Conservation (phyloP, 1,140 invertebrate species). For the Adelges cooleyi region DNA sequence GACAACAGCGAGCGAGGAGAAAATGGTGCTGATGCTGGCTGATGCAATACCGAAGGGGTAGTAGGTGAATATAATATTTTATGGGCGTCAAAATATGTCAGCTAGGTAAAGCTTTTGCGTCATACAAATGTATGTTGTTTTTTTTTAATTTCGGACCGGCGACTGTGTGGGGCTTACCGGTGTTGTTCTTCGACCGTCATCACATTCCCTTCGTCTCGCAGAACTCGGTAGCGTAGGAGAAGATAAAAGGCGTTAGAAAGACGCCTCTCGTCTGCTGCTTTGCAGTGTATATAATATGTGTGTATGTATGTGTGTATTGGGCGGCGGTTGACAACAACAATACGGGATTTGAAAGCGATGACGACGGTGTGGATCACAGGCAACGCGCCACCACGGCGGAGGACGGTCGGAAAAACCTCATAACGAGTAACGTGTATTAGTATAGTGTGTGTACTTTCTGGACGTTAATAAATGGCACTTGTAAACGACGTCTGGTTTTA, state of each 20-base stretch:
- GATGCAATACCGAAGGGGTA: background rate
- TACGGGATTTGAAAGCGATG: background rate
- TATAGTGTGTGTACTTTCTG: background rate
- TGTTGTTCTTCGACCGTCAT: no score
- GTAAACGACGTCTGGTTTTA: conserved; percentile 17
- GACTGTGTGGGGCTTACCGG: no score
- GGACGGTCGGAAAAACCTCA: conserved; percentile 15
- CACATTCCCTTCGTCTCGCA: no score
- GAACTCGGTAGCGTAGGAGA: no score
- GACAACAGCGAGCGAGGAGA: background rate
- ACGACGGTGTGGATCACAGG: background rate
- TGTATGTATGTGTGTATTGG: background rate
- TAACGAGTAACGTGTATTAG: background rate
- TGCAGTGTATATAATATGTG: no score
- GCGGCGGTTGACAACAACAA: background rate
- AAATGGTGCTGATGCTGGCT: background rate
- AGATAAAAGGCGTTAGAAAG: no score
- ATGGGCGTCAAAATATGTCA: background rate
- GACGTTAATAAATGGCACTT: conserved; percentile 19
- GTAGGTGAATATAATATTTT: conserved; percentile 16
- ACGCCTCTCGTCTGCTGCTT: no score
- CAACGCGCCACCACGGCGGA: no score
- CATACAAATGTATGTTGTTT: background rate
- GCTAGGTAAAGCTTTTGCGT: background rate
- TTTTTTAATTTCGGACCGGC: background rate